phyloP scores from a whole-genome alignment of 2,113 vertebrate species.

The Camelus dromedarius region DNA sequence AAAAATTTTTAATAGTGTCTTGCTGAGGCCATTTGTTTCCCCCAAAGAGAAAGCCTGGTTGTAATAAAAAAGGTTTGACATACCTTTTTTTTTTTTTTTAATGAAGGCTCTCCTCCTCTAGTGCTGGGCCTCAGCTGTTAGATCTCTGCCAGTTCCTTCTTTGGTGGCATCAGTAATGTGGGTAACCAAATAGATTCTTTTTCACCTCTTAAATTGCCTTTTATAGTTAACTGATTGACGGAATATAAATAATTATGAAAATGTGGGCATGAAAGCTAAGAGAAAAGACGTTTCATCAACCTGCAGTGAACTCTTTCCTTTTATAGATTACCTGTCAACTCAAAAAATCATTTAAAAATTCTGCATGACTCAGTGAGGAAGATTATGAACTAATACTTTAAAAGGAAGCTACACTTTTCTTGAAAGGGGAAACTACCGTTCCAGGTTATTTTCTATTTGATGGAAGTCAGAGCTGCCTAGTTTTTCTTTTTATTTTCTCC shows the following conservation, averaged over 20 bases:
- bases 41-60: slow-evolving; percentile 70
- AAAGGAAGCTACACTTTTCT: slow-evolving; percentile 63
- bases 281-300: slow-evolving; percentile 65
- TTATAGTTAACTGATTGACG: slow-evolving; percentile 75
- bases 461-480: background rate
- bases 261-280: slow-evolving; percentile 14
- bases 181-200: slow-evolving; percentile 58
- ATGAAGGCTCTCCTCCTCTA: slow-evolving; percentile 75
- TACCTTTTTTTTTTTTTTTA: slow-evolving; percentile 39
- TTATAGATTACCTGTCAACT: slow-evolving; percentile 71
- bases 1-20: slow-evolving; percentile 56
- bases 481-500: background rate
- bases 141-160: slow-evolving; percentile 73
- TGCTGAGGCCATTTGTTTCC: background rate
- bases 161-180: slow-evolving; percentile 66
- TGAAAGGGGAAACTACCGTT: slow-evolving; percentile 43
- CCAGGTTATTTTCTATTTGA: slow-evolving; percentile 40
- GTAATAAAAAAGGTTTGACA: slow-evolving; percentile 77
- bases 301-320: slow-evolving; percentile 74
- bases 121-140: slow-evolving; percentile 66
- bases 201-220: slow-evolving; percentile 38
- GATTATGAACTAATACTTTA: slow-evolving; percentile 70
- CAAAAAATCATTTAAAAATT: slow-evolving; percentile 57
- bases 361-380: slow-evolving; percentile 77
- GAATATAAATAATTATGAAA: slow-evolving; percentile 77